Percentiles rank a stretch among this genome's conserved stretches.
phyloP scores from a whole-genome alignment of 1,140 invertebrate species.

The Rhopalosiphum padi region DNA sequence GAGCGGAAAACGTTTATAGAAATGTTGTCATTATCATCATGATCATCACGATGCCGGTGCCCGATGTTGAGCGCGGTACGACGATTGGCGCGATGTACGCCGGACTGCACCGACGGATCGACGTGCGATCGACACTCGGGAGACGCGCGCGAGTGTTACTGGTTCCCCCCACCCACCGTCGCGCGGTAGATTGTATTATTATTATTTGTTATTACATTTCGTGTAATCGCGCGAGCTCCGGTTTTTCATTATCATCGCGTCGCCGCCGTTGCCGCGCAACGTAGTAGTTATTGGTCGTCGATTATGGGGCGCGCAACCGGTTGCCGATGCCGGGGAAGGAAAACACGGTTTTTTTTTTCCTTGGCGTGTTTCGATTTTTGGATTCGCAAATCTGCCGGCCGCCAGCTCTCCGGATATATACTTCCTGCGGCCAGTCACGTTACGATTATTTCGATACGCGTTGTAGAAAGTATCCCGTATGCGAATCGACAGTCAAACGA shows the following conservation, averaged over 20 bases:
- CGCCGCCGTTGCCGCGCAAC: too few relatives aligned
- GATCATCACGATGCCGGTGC: background rate
- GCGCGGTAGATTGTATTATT: background rate
- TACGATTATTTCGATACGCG: background rate
- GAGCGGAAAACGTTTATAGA: background rate
- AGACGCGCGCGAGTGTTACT: background rate
- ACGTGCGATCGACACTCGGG: constrained; percentile 7
- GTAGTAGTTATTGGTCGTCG: background rate
- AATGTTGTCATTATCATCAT: background rate
- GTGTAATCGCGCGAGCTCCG: background rate
- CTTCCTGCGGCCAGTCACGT: background rate
- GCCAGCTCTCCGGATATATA: too few relatives aligned
- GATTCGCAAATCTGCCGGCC: background rate
- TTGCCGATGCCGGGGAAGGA: background rate
- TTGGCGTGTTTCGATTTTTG: background rate
- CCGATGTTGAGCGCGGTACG: background rate
- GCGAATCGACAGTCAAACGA: background rate
- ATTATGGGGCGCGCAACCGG: background rate
- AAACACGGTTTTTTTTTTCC: background rate
- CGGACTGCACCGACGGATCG: constrained; percentile 26
- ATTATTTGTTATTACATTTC: background rate
- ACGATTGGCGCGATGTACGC: constrained; percentile 21
- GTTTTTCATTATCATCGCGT: background rate
- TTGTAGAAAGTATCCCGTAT: background rate
- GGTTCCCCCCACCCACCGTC: background rate